Evolutionary conservation across 1,140 invertebrate genomes (phyloP), one percentile per base, ranked within the genome.

Genomic region (Eupristina koningsbergeri): DNA sequence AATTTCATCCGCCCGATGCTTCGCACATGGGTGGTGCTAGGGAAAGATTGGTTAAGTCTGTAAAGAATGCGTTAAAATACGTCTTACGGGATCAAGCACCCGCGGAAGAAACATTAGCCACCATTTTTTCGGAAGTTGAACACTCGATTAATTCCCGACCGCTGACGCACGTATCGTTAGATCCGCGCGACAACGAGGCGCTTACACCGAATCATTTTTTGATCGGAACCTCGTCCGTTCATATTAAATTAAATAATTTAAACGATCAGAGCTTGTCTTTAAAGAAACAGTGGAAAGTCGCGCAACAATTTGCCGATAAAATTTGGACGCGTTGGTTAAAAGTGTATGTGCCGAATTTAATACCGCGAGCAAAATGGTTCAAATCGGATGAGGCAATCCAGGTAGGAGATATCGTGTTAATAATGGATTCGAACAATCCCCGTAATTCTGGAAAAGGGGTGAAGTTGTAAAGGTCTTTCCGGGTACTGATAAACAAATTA

Each of bases 171-270:
- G n/a, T n/a, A n/a, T n/a, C n/a, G n/a, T n/a, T n/a, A n/a, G n/a
- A n/a, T n/a, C n/a, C n/a, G n/a, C 34, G 50, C 11, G 86, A 87
- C 58, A 36, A 83, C 19, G 75, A 74, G 39, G 64, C 74, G 1
- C 73, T 89, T n/a, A 87, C 88, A 15, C 88, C 89, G 11, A 88
- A 85, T 36, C 89, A 90, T 84, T 89, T 90, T 67, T 58, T 90
- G 1, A 87, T 89, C 36, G 87, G 88, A 39, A 19, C 74, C 0
- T 81, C 81, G 22, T 80, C 76, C 39, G 81, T 50, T 26, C 1
- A n/a, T 0, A 26, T 74, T 11, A 45, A 26, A 31, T 45, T 63
- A 31, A 39, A 36, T 22, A 36, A 6, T 63, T 82, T 45, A 31
- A 45, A 73, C 5, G 39, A 26, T 22, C 3, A 75, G 34, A 31